Base-by-base conservation (phyloP, 1,140 invertebrate species). In the Agraylea sexmaculata region DNA sequence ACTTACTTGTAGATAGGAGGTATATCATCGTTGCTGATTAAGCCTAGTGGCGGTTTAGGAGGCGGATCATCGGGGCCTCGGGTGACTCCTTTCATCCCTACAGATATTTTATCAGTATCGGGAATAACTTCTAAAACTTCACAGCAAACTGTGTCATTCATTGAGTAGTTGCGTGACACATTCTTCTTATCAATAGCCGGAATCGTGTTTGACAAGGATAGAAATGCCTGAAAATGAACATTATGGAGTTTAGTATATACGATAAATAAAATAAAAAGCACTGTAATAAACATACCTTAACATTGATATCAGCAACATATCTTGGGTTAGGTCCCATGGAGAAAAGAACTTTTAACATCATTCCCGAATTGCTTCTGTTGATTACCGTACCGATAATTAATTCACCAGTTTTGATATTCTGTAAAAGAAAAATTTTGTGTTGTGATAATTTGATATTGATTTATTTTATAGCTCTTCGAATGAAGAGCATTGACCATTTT, bases 1-100 rank as follows among this genome's bases (percentile, higher is more conserved):
- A 72, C 75, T 77, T 80, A 92, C 88, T 84, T 85, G 71, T 86
- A 92, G 51, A 80, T 73, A 38, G 81, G 71, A 13, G 87, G 87
- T 51, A 91, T 79, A 59, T 91, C 86, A 42, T 86, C 80, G 21
- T 77, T 73, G 69, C 76, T 79, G 55, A 91, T 82, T 37, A 90
- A 72, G 50, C 88, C 89, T 53, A 91, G 73, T 47, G 78, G 68
- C 40, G 80, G 70, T 55, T 78, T 76, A 44, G 74, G 70, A 33
- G 72, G 68, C 45, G 77, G 77, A 54, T 78, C 75, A 52, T 77
- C 74, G 2, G 70, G 60, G 23, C 68, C 62, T 42, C 79, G 67
- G 32, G 78, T 72, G 45, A 73, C 64, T 43, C 83, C 79, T 61
- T 86, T 82, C 78, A 91, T 85, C 53, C 86, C 85, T 57, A 84